phyloP scores from a whole-genome alignment of 2,113 vertebrate genomes.

The Peromyscus maniculatus region DNA sequence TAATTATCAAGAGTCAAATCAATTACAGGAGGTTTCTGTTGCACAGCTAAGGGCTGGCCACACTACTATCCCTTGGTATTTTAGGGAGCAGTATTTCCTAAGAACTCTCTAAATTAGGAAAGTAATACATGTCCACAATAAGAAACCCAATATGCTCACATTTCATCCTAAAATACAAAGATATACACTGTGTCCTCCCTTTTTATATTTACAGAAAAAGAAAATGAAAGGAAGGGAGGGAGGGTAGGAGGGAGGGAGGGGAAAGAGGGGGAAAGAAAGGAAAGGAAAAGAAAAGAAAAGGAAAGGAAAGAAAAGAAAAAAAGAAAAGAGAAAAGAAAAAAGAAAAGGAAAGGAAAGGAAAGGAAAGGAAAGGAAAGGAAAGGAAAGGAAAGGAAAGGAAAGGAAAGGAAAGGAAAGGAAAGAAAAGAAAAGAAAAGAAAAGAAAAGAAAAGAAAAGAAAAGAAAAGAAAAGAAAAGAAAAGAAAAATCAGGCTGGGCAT shows the following conservation, averaged over 20 bases:
- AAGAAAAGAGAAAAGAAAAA: neutral
- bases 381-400: too few relatives aligned
- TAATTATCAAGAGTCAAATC: neutral
- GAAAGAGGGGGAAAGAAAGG: neutral
- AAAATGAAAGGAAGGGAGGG: fast-evolving
- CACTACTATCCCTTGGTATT: neutral
- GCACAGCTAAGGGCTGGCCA: neutral
- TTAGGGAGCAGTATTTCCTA: neutral
- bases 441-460: fast-evolving
- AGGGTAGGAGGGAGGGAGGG: neutral
- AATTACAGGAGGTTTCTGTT: slow-evolving; percentile 17
- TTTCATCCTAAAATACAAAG: neutral
- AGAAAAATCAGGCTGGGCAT: neutral
- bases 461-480: neutral
- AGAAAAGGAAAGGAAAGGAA: too few relatives aligned
- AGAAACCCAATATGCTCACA: slow-evolving; percentile 26
- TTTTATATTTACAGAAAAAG: neutral
- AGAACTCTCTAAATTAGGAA: slow-evolving; percentile 43
- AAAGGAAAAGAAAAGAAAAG: too few relatives aligned
- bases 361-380: neutral
- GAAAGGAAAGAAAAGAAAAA: too few relatives aligned
- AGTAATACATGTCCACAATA: neutral
- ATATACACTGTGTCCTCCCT: neutral
- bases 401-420: neutral
- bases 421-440: neutral